Conservation (phyloP, 2,113 vertebrate species). For the Struthio camelus region DNA sequence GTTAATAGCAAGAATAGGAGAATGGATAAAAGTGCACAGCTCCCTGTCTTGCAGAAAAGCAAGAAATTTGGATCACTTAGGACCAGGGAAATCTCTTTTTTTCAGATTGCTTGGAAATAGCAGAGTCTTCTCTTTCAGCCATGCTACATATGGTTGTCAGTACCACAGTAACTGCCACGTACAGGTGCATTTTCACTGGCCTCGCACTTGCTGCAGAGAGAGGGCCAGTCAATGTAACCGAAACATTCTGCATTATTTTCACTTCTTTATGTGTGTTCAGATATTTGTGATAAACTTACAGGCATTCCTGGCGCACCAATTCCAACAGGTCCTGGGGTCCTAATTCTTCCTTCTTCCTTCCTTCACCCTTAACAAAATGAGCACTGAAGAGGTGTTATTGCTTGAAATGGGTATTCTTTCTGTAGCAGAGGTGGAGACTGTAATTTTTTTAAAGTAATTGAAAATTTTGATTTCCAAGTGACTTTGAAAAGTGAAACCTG, state of each 20-base stretch:
- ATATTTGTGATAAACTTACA: slow-evolving; percentile 66
- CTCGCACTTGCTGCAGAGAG: background rate
- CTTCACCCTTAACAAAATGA: slow-evolving; percentile 77
- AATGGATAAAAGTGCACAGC: background rate
- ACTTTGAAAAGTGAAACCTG: background rate
- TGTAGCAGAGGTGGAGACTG: background rate
- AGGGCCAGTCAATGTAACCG: background rate
- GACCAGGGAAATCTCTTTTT: background rate
- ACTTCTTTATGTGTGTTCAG: background rate
- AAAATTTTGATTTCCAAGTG: background rate
- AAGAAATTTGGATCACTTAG: background rate
- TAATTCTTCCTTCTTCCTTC: slow-evolving; percentile 82
- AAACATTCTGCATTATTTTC: background rate
- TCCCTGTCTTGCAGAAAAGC: background rate
- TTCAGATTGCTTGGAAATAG: background rate
- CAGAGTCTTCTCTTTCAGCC: background rate
- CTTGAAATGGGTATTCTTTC: background rate
- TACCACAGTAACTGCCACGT: background rate
- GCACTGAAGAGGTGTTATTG: background rate
- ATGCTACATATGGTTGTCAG: background rate
- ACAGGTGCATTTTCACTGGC: background rate
- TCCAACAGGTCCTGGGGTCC: slow-evolving; percentile 77
- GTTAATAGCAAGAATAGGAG: background rate
- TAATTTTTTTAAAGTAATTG: background rate
- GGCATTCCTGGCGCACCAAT: slow-evolving; percentile 78